phyloP scores from a whole-genome alignment of 2,113 vertebrate species.

The Atrichornis clamosus region DNA sequence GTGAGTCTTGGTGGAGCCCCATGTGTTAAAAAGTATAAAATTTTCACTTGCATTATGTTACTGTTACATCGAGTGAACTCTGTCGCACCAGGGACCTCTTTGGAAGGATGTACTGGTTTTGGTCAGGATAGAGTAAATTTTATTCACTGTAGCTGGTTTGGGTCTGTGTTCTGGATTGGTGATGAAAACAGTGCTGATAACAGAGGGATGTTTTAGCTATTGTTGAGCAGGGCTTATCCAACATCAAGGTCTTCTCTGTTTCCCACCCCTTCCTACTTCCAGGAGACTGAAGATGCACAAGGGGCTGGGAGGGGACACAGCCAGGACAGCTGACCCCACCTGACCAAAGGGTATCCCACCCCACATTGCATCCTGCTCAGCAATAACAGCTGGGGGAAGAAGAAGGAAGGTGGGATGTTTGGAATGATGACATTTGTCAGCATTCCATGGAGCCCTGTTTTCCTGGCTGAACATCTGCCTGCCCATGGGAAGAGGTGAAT shows the following conservation, averaged over 20 bases:
- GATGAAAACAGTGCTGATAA: not conserved
- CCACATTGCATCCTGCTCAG: fast-evolving
- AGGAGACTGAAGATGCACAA: not conserved
- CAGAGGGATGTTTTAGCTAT: fast-evolving
- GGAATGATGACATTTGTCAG: fast-evolving
- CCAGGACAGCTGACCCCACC: not conserved
- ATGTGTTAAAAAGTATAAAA: not conserved
- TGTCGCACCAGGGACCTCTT: not conserved
- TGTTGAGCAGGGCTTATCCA: not conserved
- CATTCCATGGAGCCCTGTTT: fast-evolving
- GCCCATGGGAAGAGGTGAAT: fast-evolving
- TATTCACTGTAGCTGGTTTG: fast-evolving
- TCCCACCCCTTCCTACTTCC: not conserved
- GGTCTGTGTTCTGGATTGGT: not conserved
- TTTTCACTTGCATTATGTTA: not conserved
- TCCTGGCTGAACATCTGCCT: not conserved
- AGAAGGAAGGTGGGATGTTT: fast-evolving
- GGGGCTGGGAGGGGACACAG: not conserved
- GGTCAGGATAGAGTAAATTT: not conserved
- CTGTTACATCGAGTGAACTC: not conserved
- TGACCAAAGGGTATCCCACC: not conserved
- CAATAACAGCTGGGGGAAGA: not conserved
- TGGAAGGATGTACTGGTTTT: not conserved
- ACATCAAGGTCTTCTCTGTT: not conserved
- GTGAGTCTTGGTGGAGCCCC: not conserved